Conservation (phyloP, 2,113 vertebrate species). For the Echinops telfairi region DNA sequence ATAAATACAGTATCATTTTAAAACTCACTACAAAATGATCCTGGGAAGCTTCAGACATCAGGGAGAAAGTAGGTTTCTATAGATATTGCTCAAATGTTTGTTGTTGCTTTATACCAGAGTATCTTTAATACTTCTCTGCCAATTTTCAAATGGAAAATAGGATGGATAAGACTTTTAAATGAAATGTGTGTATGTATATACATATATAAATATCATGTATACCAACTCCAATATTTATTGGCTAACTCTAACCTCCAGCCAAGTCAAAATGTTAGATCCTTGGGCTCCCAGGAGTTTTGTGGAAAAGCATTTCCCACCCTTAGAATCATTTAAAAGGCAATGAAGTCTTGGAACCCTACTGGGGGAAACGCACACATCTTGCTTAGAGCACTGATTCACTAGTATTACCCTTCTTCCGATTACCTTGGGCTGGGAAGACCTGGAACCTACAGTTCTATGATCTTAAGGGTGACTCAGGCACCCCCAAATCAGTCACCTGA, state of each 20-base stretch:
- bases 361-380: neutral
- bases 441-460: constrained; percentile 66
- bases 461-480: constrained; percentile 43
- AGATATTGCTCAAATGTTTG: constrained; percentile 49
- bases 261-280: neutral
- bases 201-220: no score
- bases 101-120: constrained; percentile 14
- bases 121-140: constrained; percentile 7
- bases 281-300: fast-evolving
- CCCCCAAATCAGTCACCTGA: constrained; percentile 75
- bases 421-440: neutral
- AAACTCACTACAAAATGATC: constrained; percentile 64
- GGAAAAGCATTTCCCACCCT: neutral
- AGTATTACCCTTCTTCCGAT: neutral
- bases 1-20: constrained; percentile 59
- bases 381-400: neutral
- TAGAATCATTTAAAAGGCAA: constrained; percentile 53
- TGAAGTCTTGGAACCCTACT: constrained; percentile 31
- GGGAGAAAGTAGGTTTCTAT: neutral
- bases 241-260: constrained; percentile 27
- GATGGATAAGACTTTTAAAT: neutral
- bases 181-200: constrained; percentile 44
- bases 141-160: constrained; percentile 62
- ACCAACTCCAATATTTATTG: neutral
- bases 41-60: constrained; percentile 56